Conservation (phyloP, 2,797 vertebrate genomes). For the Euthynnus affinis region DNA sequence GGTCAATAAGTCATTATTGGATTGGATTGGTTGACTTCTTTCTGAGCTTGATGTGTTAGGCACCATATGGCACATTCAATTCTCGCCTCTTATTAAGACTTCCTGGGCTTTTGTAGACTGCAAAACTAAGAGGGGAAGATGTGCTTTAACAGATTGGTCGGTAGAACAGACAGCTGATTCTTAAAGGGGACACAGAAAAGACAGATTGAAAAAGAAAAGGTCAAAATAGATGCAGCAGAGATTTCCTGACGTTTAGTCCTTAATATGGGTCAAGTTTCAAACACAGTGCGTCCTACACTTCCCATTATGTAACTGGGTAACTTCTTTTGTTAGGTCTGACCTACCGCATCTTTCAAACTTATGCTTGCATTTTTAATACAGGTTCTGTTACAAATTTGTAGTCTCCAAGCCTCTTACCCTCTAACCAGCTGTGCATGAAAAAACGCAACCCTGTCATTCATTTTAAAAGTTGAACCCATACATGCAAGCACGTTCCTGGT, state of each 20-base stretch:
- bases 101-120: background rate
- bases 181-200: background rate
- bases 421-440: no score
- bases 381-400: no score
- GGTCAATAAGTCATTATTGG: background rate
- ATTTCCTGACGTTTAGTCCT: background rate
- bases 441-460: no score
- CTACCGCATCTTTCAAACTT: background rate
- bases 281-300: background rate
- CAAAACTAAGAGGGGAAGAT: background rate
- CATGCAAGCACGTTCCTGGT: no score
- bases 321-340: background rate
- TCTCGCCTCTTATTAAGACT: constrained; percentile 1
- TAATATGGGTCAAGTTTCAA: constrained; percentile 11
- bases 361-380: background rate
- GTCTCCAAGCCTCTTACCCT: no score
- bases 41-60: background rate
- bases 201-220: background rate
- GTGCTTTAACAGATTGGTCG: background rate
- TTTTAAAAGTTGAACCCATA: no score
- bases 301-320: constrained; percentile 6
- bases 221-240: constrained; percentile 18
- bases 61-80: constrained; percentile 16
- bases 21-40: constrained; percentile 13
- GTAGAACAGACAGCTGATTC: constrained; percentile 3